Evolutionary conservation across 2,113 vertebrate species (phyloP).

Genomic region (Stercorarius parasiticus): DNA sequence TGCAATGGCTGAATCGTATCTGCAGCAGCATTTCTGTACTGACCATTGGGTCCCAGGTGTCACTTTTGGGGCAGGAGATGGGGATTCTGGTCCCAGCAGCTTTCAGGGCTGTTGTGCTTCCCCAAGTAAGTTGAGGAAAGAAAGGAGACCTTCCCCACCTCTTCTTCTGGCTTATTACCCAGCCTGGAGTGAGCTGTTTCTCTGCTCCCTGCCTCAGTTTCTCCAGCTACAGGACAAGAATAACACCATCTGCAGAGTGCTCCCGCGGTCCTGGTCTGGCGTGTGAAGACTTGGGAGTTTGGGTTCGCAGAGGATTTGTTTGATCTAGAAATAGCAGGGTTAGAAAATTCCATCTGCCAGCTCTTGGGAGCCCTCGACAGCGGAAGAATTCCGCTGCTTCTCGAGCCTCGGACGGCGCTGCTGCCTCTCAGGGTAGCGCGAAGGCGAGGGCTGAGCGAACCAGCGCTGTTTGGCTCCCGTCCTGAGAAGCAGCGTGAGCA

Average conservation of each 20-base stretch:
- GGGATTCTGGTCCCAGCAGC: not conserved
- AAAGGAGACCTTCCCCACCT: not conserved
- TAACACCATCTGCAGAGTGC: not conserved
- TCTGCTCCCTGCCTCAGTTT: slow-evolving; percentile 37
- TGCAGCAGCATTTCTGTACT: not conserved
- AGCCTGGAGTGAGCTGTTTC: not conserved
- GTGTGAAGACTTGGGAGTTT: slow-evolving; percentile 27
- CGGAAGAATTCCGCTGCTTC: not conserved
- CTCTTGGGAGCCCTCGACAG: slow-evolving; percentile 22
- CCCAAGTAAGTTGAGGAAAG: not conserved
- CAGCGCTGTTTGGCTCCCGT: not conserved
- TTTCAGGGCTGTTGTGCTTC: not conserved
- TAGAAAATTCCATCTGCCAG: slow-evolving; percentile 65
- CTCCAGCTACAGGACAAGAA: not conserved
- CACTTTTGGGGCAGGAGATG: not conserved
- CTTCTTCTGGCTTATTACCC: not conserved
- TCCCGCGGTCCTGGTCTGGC: not conserved
- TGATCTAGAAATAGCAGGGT: slow-evolving; percentile 67
- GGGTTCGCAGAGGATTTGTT: slow-evolving; percentile 54
- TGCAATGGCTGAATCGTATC: not conserved
- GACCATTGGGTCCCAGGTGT: not conserved
- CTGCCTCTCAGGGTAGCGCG: not conserved
- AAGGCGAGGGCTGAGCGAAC: not conserved
- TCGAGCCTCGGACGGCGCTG: accelerated
- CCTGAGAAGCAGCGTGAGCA: not conserved